These are phyloP conservation scores for Omphaloscelis lunosa DNA, from an alignment of 2,888 invertebrate species.

Conservation along the genomic window DNA sequence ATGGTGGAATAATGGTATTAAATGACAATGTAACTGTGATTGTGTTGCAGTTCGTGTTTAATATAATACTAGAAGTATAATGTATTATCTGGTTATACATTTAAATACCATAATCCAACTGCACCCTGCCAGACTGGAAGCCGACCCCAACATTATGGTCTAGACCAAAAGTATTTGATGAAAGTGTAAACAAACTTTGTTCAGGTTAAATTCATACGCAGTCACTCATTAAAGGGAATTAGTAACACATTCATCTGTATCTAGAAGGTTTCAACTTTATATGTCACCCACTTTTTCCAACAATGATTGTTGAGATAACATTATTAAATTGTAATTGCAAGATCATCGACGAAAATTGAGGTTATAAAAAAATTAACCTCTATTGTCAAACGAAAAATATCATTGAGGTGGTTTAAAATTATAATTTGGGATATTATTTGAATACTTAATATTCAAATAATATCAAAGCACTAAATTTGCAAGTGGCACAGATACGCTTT, in stretches of 20 bases:
- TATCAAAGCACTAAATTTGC: not conserved
- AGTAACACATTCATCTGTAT: not conserved
- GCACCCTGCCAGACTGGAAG: not conserved
- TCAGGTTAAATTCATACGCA: not conserved
- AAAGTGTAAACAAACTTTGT: not conserved
- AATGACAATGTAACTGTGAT: conserved; percentile 45
- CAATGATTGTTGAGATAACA: too few relatives aligned
- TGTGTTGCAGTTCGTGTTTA: conserved; percentile 6
- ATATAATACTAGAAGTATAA: not conserved
- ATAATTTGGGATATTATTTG: too few relatives aligned
- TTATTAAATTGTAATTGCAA: not conserved
- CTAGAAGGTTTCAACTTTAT: not conserved
- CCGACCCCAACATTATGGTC: too few relatives aligned
- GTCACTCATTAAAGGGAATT: not conserved
- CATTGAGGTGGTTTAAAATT: not conserved
- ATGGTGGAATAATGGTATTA: conserved; percentile 23
- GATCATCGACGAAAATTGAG: too few relatives aligned
- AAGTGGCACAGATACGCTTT: not conserved
- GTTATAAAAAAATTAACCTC: not conserved
- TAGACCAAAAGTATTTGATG: not conserved
- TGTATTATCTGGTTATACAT: conserved; percentile 3
- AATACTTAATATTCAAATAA: not conserved
- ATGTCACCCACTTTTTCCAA: too few relatives aligned
- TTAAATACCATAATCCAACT: not conserved
- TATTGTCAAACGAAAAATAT: not conserved